phyloP scores from a whole-genome alignment of 2,888 invertebrate genomes.

The Mycalesis mineus region DNA sequence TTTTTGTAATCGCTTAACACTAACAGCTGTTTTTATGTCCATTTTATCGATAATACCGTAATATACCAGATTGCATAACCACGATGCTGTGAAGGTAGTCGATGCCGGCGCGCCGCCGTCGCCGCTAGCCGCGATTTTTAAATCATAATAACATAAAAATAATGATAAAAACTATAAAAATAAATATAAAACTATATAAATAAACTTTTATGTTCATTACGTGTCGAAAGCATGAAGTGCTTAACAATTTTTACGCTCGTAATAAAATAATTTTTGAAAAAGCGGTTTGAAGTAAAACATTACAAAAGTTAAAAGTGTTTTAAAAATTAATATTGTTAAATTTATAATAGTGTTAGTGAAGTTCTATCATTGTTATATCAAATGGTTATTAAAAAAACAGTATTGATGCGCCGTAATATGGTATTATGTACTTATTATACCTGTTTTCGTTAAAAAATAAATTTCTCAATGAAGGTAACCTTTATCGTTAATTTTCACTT shows the following conservation, averaged over 20 bases:
- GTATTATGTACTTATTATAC: too few relatives aligned
- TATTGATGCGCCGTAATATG: too few relatives aligned
- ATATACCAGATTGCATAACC: slow-evolving; percentile 61
- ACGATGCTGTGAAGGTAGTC: slow-evolving; percentile 50
- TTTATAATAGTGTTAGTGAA: too few relatives aligned
- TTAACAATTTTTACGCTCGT: background rate
- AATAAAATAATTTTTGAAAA: background rate
- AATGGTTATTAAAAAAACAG: too few relatives aligned
- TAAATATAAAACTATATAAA: background rate
- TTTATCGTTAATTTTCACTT: too few relatives aligned
- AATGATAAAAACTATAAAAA: background rate
- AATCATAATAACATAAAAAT: slow-evolving; percentile 3
- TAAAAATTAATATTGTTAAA: background rate
- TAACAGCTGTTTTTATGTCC: slow-evolving; percentile 37
- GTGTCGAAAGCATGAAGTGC: background rate
- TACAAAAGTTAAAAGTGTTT: background rate
- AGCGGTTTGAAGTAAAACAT: background rate
- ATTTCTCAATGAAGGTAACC: background rate
- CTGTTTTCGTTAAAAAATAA: background rate
- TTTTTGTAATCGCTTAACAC: slow-evolving; percentile 32
- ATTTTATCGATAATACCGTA: slow-evolving; percentile 55
- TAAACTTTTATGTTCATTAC: background rate
- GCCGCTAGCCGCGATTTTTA: slow-evolving; percentile 50
- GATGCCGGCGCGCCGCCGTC: slow-evolving; percentile 41
- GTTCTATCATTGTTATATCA: too few relatives aligned